These are phyloP conservation scores for Luffia ferchaultella DNA, from an alignment of 2,888 invertebrate species.

Conservation along the genomic window DNA sequence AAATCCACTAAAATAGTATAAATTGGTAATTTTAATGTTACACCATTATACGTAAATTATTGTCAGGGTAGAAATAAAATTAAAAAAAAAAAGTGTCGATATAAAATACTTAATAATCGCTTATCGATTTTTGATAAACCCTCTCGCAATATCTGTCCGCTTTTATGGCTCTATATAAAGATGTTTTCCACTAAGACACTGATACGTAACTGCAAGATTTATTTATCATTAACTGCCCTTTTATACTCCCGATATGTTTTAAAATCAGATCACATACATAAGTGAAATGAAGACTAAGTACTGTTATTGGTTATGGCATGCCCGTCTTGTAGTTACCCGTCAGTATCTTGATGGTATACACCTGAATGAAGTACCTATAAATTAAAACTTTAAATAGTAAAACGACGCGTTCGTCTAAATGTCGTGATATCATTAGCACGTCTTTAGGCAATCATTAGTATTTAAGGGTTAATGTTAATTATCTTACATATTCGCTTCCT, in stretches of 20 bases:
- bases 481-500: not conserved
- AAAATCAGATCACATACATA: too few species aligned
- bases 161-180: slow-evolving; percentile 22
- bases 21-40: slow-evolving; percentile 52
- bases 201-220: too few species aligned
- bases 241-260: too few species aligned
- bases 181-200: too few species aligned
- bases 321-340: too few species aligned
- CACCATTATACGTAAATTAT: slow-evolving; percentile 90
- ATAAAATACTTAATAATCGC: slow-evolving; percentile 1
- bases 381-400: not conserved
- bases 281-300: too few species aligned
- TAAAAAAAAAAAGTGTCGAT: slow-evolving; percentile 19
- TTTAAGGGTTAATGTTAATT: not conserved
- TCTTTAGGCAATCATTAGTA: not conserved
- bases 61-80: slow-evolving; percentile 76
- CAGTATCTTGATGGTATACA: too few species aligned
- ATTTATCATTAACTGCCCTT: too few species aligned
- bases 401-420: slow-evolving; percentile 18
- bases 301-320: too few species aligned
- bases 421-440: slow-evolving; percentile 47
- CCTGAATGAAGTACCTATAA: not conserved
- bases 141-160: slow-evolving; percentile 55
- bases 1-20: too few species aligned
- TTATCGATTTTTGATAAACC: slow-evolving; percentile 27